A percentile compares a stretch with the other conserved stretches of the same genome.
These are phyloP conservation scores for Bimastos eiseni DNA, from an alignment of 2,888 invertebrate genomes.

Conservation along the genomic window DNA sequence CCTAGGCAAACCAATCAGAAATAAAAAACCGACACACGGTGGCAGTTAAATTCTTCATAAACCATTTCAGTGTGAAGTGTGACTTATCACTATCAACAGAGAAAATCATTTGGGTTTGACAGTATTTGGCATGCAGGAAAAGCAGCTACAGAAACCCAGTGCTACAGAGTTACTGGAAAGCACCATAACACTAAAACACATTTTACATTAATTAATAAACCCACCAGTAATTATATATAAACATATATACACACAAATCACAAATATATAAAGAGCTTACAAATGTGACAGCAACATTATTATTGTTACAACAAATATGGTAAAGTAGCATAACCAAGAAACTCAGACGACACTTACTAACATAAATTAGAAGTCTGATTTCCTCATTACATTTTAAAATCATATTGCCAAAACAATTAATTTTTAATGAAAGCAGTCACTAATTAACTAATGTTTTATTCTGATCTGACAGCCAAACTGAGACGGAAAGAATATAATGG, in stretches of 20 bases:
- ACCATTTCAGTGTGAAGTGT: background rate
- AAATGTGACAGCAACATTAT: background rate
- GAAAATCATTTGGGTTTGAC: slow-evolving; percentile 3
- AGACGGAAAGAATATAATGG: background rate
- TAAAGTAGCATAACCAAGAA: background rate
- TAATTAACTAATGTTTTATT: background rate
- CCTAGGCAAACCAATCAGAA: background rate
- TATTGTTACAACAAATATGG: background rate
- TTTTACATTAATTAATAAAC: slow-evolving; percentile 5
- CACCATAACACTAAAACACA: background rate
- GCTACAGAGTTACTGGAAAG: background rate
- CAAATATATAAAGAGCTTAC: background rate
- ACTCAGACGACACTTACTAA: background rate
- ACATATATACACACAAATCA: background rate
- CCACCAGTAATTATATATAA: background rate
- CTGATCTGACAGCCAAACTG: background rate
- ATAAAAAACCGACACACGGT: background rate
- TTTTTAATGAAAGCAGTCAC: background rate
- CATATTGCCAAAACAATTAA: background rate
- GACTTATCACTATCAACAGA: background rate
- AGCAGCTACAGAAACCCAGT: background rate
- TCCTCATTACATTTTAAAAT: background rate
- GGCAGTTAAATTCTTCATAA: background rate
- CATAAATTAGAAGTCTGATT: background rate
- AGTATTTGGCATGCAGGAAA: background rate